A percentile compares a stretch with the other conserved stretches of the same genome.
These are phyloP conservation scores for Atta texana DNA, from an alignment of 1,140 invertebrate genomes.

Conservation along the genomic window DNA sequence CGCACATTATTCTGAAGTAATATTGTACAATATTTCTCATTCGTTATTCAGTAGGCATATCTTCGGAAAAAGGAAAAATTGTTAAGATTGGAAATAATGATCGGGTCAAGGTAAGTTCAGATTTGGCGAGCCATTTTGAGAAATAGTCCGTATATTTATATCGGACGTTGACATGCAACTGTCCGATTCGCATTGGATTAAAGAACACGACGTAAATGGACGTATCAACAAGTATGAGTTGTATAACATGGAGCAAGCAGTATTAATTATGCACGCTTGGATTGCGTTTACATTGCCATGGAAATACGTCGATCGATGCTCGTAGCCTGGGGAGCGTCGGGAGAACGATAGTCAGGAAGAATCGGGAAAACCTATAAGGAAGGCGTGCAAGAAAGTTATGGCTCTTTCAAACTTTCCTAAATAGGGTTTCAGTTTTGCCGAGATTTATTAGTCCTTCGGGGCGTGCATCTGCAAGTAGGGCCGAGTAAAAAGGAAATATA, in stretches of 20 bases:
- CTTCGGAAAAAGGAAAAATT: background rate
- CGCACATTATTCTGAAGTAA: background rate
- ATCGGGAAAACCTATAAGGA: conserved; percentile 36
- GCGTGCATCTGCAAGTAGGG: conserved; percentile 6
- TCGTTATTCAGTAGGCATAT: no score
- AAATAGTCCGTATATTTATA: background rate
- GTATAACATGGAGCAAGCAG: background rate
- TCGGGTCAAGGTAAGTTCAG: background rate
- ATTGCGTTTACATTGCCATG: conserved; percentile 45
- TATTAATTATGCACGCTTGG: conserved; percentile 51
- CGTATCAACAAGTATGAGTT: conserved; percentile 43
- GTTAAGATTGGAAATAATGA: background rate
- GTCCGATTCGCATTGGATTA: background rate
- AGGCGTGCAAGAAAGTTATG: conserved; percentile 40
- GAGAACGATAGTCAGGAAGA: conserved; percentile 8
- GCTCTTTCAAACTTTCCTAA: conserved; percentile 43
- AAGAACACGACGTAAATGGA: conserved; percentile 9
- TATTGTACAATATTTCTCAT: background rate
- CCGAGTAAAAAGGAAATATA: conserved; percentile 13
- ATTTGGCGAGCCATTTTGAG: background rate
- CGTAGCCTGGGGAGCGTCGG: background rate
- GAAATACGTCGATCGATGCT: conserved; percentile 41
- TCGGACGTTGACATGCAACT: background rate
- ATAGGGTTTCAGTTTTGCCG: conserved; percentile 29
- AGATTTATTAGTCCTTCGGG: conserved; percentile 35